phyloP scores from a whole-genome alignment of 1,140 invertebrate species.

The Drosophila pachea region DNA sequence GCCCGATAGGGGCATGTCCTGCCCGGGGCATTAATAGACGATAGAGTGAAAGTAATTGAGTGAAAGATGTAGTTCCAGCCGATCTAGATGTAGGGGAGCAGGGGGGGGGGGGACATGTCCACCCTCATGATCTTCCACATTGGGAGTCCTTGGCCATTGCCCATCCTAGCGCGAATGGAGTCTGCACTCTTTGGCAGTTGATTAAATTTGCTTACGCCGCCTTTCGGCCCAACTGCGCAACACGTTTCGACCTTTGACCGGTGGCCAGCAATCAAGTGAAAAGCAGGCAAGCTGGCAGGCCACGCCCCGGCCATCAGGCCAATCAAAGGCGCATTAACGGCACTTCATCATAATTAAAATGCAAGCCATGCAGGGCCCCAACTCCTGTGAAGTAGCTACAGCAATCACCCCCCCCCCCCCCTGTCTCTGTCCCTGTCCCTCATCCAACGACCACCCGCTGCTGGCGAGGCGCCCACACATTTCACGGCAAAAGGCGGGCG shows the following conservation, averaged over 20 bases:
- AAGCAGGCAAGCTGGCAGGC: neutral
- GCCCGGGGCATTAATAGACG: too few relatives aligned
- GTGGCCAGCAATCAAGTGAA: constrained; percentile 11
- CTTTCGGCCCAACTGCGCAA: too few relatives aligned
- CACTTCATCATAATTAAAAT: constrained; percentile 46
- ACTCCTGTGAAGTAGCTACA: too few relatives aligned
- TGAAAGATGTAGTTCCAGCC: too few relatives aligned
- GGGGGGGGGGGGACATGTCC: too few relatives aligned
- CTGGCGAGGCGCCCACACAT: constrained; percentile 27
- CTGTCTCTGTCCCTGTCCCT: neutral
- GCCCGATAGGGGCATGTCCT: too few relatives aligned
- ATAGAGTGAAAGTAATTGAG: too few relatives aligned
- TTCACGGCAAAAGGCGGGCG: constrained; percentile 19
- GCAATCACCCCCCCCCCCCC: neutral
- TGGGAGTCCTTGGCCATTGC: too few relatives aligned
- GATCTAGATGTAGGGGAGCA: too few relatives aligned
- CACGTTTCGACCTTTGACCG: constrained; percentile 2
- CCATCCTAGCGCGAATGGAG: too few relatives aligned
- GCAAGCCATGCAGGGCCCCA: constrained; percentile 9
- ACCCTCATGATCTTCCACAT: too few relatives aligned
- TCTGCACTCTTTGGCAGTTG: too few relatives aligned
- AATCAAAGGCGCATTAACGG: constrained; percentile 38
- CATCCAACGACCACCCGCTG: neutral
- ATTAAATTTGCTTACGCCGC: neutral
- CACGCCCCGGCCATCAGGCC: constrained; percentile 10